phyloP scores from a whole-genome alignment of 2,797 vertebrate species.

The Aeoliscus strigatus region DNA sequence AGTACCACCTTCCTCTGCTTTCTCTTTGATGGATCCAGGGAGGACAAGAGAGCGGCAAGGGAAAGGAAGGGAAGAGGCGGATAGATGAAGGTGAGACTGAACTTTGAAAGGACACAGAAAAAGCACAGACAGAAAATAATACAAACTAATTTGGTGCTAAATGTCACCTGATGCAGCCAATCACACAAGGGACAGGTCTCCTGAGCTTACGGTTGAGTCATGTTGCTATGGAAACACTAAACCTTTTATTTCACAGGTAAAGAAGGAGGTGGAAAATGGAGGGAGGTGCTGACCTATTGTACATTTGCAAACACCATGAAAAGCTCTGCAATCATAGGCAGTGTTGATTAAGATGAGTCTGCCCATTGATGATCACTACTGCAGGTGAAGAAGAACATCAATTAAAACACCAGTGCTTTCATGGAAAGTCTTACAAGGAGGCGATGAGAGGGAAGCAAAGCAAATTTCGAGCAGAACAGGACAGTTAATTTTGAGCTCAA shows the following conservation, averaged over 20 bases:
- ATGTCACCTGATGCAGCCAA: slow-evolving; percentile 94
- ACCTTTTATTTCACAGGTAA: slow-evolving; percentile 80
- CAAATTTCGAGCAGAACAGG: too few relatives aligned
- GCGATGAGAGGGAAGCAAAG: not conserved
- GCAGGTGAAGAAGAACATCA: slow-evolving; percentile 70
- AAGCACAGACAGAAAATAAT: slow-evolving; percentile 14
- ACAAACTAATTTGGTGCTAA: slow-evolving; percentile 69
- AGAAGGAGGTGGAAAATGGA: slow-evolving; percentile 84
- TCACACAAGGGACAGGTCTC: slow-evolving; percentile 83
- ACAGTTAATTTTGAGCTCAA: too few relatives aligned
- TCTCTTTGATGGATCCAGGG: slow-evolving; percentile 75
- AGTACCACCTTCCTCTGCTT: slow-evolving; percentile 73
- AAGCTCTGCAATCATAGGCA: slow-evolving; percentile 99
- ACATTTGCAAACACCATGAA: slow-evolving; percentile 99
- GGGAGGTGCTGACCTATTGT: slow-evolving; percentile 87
- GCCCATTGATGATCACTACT: too few relatives aligned
- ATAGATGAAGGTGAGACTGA: slow-evolving; percentile 30
- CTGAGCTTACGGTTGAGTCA: slow-evolving; percentile 88
- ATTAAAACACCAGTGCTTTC: slow-evolving; percentile 51
- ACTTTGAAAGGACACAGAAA: not conserved
- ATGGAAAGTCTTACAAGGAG: slow-evolving; percentile 15
- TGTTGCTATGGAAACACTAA: slow-evolving; percentile 98
- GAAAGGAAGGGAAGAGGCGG: slow-evolving; percentile 17
- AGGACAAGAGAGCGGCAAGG: slow-evolving; percentile 31
- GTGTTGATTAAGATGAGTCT: too few relatives aligned